These are phyloP conservation scores for Xestia c-nigrum DNA, from an alignment of 2,888 invertebrate genomes.

Conservation along the genomic window DNA sequence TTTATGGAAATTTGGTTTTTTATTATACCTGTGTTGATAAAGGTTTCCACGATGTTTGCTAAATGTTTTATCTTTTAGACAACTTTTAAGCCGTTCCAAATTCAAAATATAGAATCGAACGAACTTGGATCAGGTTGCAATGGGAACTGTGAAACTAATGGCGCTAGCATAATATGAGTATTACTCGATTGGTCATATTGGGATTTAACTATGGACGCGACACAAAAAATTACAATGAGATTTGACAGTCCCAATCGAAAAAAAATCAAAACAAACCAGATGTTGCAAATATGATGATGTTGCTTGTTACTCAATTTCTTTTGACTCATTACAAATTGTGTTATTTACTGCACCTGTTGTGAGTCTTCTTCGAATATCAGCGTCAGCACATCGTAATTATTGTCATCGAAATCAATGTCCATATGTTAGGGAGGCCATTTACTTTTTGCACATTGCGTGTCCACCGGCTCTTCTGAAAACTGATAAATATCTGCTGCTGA, in stretches of 20 bases:
- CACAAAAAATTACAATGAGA: background rate
- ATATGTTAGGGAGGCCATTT: slow-evolving; percentile 44
- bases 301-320: background rate
- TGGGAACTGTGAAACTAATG: background rate
- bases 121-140: background rate
- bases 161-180: background rate
- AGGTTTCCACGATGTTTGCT: background rate
- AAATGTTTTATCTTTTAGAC: no score
- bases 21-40: background rate
- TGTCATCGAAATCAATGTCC: slow-evolving; percentile 32
- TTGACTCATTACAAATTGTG: background rate
- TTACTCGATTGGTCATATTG: background rate
- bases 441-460: slow-evolving; percentile 49
- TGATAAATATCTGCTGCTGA: slow-evolving; percentile 48
- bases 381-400: slow-evolving; percentile 20
- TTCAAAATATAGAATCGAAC: background rate
- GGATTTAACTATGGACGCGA: background rate
- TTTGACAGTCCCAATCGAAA: background rate
- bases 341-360: slow-evolving; percentile 40
- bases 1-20: slow-evolving; percentile 10
- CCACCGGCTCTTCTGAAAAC: slow-evolving; percentile 32
- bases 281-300: background rate
- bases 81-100: background rate
- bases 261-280: background rate
- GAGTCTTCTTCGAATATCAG: slow-evolving; percentile 15